Percentiles rank a stretch among this genome's conserved stretches.
Conservation (phyloP, 2,797 vertebrate species). For the Hephaestus fuliginosus region DNA sequence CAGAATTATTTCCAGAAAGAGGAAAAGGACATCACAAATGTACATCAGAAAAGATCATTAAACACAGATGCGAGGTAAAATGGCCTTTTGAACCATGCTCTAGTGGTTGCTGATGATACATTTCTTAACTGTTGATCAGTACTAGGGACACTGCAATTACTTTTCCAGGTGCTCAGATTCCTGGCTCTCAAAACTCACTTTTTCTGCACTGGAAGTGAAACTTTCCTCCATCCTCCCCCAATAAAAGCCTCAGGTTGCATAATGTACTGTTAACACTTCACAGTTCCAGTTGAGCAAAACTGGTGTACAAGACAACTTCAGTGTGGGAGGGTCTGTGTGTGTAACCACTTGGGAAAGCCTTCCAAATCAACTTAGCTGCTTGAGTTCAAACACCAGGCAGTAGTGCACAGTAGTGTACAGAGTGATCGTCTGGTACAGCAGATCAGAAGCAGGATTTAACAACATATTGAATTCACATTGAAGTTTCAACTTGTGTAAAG, state of each 20-base stretch:
- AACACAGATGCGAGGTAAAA: not conserved
- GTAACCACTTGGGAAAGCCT: conserved; percentile 7
- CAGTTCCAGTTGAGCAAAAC: conserved; percentile 38
- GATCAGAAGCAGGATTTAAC: not conserved
- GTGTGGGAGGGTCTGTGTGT: conserved; percentile 29
- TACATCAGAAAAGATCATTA: not conserved
- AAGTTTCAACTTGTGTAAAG: not conserved
- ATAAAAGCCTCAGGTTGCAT: conserved; percentile 21
- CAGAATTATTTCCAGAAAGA: conserved; percentile 23
- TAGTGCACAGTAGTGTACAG: not conserved
- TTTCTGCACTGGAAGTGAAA: conserved; percentile 22
- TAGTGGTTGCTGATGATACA: not conserved
- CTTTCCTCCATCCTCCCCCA: conserved; percentile 6
- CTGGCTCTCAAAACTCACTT: conserved; percentile 10
- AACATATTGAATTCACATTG: conserved; percentile 4
- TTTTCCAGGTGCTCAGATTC: conserved; percentile 16
- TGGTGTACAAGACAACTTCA: conserved; percentile 16
- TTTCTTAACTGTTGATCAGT: conserved; percentile 1
- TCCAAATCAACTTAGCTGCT: not conserved
- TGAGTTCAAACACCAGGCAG: not conserved
- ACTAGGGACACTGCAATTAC: conserved; percentile 1
- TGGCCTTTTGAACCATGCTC: not conserved
- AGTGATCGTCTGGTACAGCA: not conserved
- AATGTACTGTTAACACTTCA: conserved; percentile 24
- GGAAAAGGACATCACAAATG: not conserved